Percentiles rank a stretch among this genome's conserved stretches.
These are phyloP conservation scores for Dendrocincla fuliginosa DNA, from an alignment of 2,797 vertebrate genomes.

Conservation along the genomic window DNA sequence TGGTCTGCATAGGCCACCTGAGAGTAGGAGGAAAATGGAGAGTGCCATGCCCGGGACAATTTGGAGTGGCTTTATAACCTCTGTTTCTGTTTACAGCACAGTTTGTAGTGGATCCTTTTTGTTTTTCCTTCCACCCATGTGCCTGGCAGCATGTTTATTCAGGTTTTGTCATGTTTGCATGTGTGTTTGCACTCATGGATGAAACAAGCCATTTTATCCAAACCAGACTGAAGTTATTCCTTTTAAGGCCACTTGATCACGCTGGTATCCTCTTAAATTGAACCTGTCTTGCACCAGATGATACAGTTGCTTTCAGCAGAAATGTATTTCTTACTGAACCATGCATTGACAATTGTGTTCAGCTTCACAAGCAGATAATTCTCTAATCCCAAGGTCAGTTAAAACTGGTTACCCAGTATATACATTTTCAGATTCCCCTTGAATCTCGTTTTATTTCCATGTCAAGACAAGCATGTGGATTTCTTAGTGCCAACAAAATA, in stretches of 20 bases:
- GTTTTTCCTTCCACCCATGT: not conserved
- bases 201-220: not conserved
- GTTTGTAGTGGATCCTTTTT: not conserved
- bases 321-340: not conserved
- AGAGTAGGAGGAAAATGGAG: not conserved
- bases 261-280: not conserved
- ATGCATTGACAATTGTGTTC: not conserved
- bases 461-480: not conserved
- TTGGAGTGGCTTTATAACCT: not conserved
- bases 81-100: not conserved
- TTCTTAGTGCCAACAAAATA: not conserved
- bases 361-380: not conserved
- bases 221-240: not conserved
- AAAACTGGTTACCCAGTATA: not conserved
- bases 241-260: not conserved
- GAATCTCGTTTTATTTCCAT: not conserved
- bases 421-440: not conserved
- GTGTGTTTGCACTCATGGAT: not conserved
- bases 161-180: not conserved
- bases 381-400: not conserved
- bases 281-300: not conserved
- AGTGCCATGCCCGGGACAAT: fast-evolving
- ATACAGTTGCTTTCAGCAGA: not conserved
- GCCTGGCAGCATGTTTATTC: not conserved
- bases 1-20: not conserved